Evolutionary conservation across 2,888 invertebrate genomes (phyloP), one percentile per base, ranked within the genome.

Genomic region (Ennomos quercinarius): DNA sequence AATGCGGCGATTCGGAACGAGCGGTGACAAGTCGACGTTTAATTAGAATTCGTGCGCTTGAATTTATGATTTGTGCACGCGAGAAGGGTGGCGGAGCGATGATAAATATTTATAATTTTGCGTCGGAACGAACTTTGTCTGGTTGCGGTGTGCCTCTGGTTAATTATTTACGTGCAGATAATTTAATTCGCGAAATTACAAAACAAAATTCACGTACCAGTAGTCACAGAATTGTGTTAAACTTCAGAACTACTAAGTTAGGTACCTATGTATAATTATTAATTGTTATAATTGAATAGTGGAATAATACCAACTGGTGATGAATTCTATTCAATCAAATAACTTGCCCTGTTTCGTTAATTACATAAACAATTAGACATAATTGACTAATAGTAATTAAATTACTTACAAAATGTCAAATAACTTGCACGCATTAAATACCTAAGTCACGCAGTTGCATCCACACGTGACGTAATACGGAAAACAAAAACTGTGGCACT

Each of bases 391-490:
- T 63, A 56, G 57, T 49, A 64, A 56, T 59, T 62, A 65, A 64
- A 56, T 59, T 62, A 65, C 65, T 61, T 57, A 68, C 63, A 43
- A 52, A 63, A 61, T 59, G 47, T 57, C 49, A 60, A 60, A 52
- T 41, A 49, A 63, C 48, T 57, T 55, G 48, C 62, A 65, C 66
- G 63, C 63, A 57, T 63, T 61, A 62, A 54, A 53, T 58, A n/a
- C n/a, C n/a, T n/a, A 68, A 72, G 68, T 74, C 73, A 71, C 76
- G 76, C 76, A 78, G 73, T 74, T 74, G 70, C 68, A 76, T 78
- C 78, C 84, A 82, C 82, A 82, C 83, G 86, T 86, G 86, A 87
- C 77, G 84, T 76, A 77, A 81, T 73, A 64, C 70, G 35, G 63
- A 64, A 66, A 64, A 72, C 63, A 47, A 12, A 42, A 73, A 71